Conservation (phyloP, 35 echinoderm and acorn worm genomes). For the Heliocidaris erythrogramma region DNA sequence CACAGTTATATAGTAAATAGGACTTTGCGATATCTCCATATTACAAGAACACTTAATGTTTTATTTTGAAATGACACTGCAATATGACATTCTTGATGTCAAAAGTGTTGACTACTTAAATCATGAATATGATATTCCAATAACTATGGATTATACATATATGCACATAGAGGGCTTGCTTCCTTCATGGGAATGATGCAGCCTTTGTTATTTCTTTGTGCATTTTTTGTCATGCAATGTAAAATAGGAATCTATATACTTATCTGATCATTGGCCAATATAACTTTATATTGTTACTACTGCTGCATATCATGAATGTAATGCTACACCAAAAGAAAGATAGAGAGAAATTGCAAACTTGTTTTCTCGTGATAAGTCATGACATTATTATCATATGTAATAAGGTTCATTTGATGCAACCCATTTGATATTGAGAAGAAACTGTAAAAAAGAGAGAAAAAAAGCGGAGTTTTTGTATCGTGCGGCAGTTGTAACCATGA, state of each 20-base stretch:
- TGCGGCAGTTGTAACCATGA: not conserved
- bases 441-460: not conserved
- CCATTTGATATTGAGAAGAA: not conserved
- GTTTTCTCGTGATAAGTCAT: not conserved
- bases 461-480: not conserved
- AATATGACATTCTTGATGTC: not conserved
- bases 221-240: not conserved
- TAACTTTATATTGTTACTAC: not conserved
- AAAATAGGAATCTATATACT: not conserved
- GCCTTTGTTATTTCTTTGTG: not conserved
- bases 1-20: not conserved
- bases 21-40: not conserved
- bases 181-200: not conserved
- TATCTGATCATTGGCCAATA: not conserved
- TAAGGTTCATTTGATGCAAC: not conserved
- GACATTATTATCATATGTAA: not conserved
- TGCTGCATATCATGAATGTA: not conserved
- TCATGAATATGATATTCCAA: conserved; percentile 18
- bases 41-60: not conserved
- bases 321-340: not conserved
- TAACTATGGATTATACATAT: not conserved
- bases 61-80: not conserved
- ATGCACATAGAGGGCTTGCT: not conserved
- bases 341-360: not conserved
- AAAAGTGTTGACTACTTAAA: not conserved